phyloP scores from a whole-genome alignment of 2,113 vertebrate genomes.

The Oreotrochilus melanogaster region DNA sequence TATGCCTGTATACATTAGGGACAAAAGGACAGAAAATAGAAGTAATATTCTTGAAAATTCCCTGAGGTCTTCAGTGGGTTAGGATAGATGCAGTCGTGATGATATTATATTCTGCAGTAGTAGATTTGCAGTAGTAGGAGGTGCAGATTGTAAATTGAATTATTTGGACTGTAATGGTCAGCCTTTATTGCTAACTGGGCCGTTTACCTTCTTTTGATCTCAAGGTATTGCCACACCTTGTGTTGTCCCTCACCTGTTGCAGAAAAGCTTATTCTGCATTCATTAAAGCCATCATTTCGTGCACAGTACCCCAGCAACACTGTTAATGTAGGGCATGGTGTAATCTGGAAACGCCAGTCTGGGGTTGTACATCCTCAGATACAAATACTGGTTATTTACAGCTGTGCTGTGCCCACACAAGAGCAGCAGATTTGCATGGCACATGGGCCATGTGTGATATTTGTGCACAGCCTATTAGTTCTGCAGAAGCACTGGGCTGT shows the following conservation, averaged over 20 bases:
- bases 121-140: constrained; percentile 43
- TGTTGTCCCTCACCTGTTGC: not conserved
- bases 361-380: not conserved
- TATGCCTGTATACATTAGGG: constrained; percentile 36
- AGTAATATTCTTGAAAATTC: constrained; percentile 58
- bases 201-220: not conserved
- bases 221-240: not conserved
- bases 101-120: constrained; percentile 37
- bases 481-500: not conserved
- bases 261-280: not conserved
- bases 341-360: not conserved
- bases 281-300: accelerated
- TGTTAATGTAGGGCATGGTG: not conserved
- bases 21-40: constrained; percentile 41
- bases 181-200: not conserved
- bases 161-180: constrained; percentile 11
- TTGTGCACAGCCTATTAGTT: not conserved
- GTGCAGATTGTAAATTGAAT: constrained; percentile 35
- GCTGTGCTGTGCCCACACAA: not conserved
- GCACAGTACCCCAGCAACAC: not conserved
- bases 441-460: accelerated
- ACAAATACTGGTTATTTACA: not conserved
- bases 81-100: not conserved
- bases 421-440: not conserved
- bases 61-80: constrained; percentile 55